Evolutionary conservation across 2,888 invertebrate genomes (phyloP), one percentile per base, ranked within the genome.

Genomic region (Nowickia ferox): DNA sequence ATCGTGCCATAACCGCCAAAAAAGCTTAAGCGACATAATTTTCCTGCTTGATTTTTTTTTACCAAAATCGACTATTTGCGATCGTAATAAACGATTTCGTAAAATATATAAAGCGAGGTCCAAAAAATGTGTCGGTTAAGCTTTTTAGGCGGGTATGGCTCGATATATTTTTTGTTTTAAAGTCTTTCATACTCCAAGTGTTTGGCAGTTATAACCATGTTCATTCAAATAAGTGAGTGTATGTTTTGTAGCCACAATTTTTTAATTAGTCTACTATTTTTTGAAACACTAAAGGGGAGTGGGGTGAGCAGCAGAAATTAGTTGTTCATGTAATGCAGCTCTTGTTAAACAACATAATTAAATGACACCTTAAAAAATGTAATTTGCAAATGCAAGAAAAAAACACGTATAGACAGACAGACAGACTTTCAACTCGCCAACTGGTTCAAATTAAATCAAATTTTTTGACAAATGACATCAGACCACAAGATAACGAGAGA

Each of bases 281-380:
- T 30, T 17, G 22, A n/a, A n/a, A 42, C 8, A 38, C 8, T 1
- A n/a, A 13, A 15, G 15, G 46, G 17, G n/a, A 13, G 30, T 0
- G n/a, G 1, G 22, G 30, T 42, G 30, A 30, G 30, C 6, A 30
- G 30, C 30, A 30, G 30, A 6, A 30, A 30, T 30, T 30, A 6
- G 10, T 44, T 57, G 15, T 44, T 30, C 15, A 30, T 51, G 53
- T 72, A 77, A 65, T 9, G 51, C 38, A 72, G 51, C 38, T 79
- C 63, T 57, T 84, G 84, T 79, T 38, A 53, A 48, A 84, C 84
- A 84, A 84, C 84, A 84, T 84, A 84, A 84, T 84, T 75, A 84
- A 79, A 65, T 84, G 74, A 75, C 84, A 79, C 84, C 84, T 75
- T 42, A 57, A 30, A 55, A 79, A 84, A 55, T 74, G 30, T 61